Evolutionary conservation across 2,797 vertebrate genomes (phyloP).

Genomic region (Sebastolobus alascanus): DNA sequence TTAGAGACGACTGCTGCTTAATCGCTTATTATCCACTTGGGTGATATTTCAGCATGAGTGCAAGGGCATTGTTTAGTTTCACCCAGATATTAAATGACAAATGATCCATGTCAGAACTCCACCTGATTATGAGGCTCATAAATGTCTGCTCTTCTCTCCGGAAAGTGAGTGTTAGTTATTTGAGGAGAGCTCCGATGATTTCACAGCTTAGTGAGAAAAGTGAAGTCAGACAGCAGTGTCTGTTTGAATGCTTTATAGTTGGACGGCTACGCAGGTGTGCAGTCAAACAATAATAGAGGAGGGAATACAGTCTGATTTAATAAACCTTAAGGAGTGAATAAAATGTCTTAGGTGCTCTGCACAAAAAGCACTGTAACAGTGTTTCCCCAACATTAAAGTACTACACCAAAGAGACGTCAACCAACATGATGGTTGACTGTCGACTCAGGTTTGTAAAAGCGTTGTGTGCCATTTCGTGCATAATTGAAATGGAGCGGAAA

Average conservation of each 20-base stretch:
- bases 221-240: not conserved
- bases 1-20: constrained; percentile 58
- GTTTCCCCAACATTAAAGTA: not conserved
- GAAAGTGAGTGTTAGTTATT: constrained; percentile 4
- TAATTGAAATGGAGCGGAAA: not conserved
- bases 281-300: not conserved
- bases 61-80: constrained; percentile 65
- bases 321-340: not conserved
- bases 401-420: not conserved
- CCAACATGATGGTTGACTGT: not conserved
- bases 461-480: too few relatives aligned
- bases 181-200: not conserved
- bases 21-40: constrained; percentile 66
- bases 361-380: not conserved
- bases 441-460: too few relatives aligned
- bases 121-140: constrained; percentile 38
- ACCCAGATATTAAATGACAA: constrained; percentile 66
- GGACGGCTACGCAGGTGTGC: not conserved
- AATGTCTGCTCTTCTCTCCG: constrained; percentile 36
- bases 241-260: not conserved
- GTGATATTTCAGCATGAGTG: constrained; percentile 56
- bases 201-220: not conserved
- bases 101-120: constrained; percentile 64
- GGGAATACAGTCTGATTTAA: not conserved
- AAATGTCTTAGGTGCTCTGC: not conserved